Base-by-base conservation (phyloP, 2,797 vertebrate species). In the Mus spretus region DNA sequence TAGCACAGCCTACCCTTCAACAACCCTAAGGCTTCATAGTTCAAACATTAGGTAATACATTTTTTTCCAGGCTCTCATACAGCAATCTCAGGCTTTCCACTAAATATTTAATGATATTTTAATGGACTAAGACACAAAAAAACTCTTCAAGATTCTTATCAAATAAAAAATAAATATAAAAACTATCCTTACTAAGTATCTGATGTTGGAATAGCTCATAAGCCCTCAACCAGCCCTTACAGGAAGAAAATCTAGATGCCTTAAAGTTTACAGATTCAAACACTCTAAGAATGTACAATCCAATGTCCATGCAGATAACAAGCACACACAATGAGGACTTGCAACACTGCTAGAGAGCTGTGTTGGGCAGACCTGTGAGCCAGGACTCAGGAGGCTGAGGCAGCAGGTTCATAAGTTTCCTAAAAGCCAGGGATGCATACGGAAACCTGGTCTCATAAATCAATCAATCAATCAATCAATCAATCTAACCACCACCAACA, bases 21-120 rank as follows among this genome's bases (percentile, higher is more conserved):
- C 55, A 95, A 89, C 28, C 59, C 34, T n/a, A 70, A 95, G 77
- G 95, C 67, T 95, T 91, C 95, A 95, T 93, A 97, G 40, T 93
- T 97, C 47, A 95, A 96, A 95, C 53, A 96, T 93, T 92, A 97
- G 88, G 93, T 96, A 97, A 95, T 47, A 93, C 83, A 75, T 83
- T 87, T 34, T 79, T 91, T 92, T 89, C 85, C n/a, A 20, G 70
- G 72, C 40, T 94, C 87, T 81, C 57, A 89, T 28, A 95, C 2
- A 95, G 31, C 63, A 95, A 78, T 95, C 59, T 90, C 70, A 63
- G 89, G 40, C 26, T 97, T 94, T 95, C 94, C n/a, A 96, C 55
- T 78, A 95, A 79, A n/a, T 78, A 95, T 3, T 53, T 95, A 96
- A 91, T 67, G 80, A 65, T 83, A 95, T 91, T 89, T 97, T 90